These are phyloP conservation scores for Spisula solida DNA, from an alignment of 2,888 invertebrate species.

Conservation along the genomic window DNA sequence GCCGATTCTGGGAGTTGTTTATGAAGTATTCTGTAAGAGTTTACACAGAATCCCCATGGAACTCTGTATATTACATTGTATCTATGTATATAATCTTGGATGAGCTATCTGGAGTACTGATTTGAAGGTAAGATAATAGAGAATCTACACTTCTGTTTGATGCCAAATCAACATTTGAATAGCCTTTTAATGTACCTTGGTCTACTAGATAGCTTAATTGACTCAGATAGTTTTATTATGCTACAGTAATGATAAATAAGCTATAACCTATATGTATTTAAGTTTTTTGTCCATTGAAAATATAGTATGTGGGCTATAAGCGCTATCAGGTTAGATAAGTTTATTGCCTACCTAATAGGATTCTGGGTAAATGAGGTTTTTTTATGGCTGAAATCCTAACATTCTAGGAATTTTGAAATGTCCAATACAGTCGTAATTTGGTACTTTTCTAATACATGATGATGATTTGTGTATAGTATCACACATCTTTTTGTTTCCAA, in stretches of 20 bases:
- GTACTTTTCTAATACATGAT: no score
- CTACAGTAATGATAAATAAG: neutral
- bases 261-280: neutral
- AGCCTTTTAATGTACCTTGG: neutral
- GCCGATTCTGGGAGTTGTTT: neutral
- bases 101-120: constrained; percentile 10
- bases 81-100: neutral
- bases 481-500: no score
- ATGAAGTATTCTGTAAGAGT: neutral
- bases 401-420: no score
- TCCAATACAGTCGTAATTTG: no score
- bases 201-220: constrained; percentile 1
- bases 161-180: constrained; percentile 13
- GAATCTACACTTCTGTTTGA: neutral
- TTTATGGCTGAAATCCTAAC: no score
- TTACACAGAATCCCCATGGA: neutral
- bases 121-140: constrained; percentile 13
- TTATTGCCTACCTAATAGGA: neutral
- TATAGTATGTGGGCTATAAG: neutral
- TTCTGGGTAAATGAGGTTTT: neutral
- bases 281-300: neutral
- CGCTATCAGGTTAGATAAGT: neutral
- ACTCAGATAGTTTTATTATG: constrained; percentile 6
- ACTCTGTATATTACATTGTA: neutral
- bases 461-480: no score